Evolutionary conservation across 2,888 invertebrate genomes (phyloP).

Genomic region (Drosophila mercatorum): DNA sequence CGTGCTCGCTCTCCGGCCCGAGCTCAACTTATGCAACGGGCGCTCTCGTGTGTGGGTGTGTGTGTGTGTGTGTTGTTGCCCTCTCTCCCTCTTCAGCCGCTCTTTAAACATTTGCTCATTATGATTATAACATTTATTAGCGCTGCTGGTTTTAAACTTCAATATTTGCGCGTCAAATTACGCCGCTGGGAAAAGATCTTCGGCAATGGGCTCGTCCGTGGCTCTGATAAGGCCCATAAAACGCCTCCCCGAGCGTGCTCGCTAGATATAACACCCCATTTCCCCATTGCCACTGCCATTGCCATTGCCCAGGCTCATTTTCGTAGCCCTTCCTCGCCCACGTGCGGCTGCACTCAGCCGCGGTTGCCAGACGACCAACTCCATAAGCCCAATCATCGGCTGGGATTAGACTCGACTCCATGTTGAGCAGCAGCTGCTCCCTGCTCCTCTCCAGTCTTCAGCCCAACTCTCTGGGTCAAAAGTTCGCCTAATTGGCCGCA

Average conservation of each 20-base stretch:
- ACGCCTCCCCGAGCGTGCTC: constrained; percentile 5
- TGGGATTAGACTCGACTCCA: constrained; percentile 51
- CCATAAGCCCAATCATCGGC: constrained; percentile 40
- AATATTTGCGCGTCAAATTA: constrained; percentile 76
- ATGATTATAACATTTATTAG: constrained; percentile 73
- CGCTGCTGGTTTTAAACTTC: constrained; percentile 63
- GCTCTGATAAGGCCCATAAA: constrained; percentile 28
- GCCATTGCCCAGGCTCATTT: neutral
- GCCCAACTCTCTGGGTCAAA: constrained; percentile 11
- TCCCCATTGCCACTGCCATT: neutral
- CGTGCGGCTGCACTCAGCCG: constrained; percentile 22
- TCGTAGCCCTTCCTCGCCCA: neutral
- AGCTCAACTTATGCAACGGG: constrained; percentile 43
- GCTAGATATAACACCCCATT: constrained; percentile 12
- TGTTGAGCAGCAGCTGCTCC: constrained; percentile 56
- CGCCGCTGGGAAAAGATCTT: constrained; percentile 55
- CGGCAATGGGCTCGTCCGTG: constrained; percentile 5
- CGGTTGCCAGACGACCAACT: constrained; percentile 42
- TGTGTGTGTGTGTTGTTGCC: constrained; percentile 1
- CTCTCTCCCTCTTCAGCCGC: neutral
- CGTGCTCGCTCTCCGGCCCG: constrained; percentile 19
- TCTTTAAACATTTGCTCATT: constrained; percentile 79
- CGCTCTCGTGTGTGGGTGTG: constrained; percentile 7
- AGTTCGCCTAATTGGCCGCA: constrained; percentile 40
- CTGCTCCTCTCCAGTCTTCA: neutral